Base-by-base conservation (phyloP, 1,140 invertebrate genomes). In the Ceratina japonica region DNA sequence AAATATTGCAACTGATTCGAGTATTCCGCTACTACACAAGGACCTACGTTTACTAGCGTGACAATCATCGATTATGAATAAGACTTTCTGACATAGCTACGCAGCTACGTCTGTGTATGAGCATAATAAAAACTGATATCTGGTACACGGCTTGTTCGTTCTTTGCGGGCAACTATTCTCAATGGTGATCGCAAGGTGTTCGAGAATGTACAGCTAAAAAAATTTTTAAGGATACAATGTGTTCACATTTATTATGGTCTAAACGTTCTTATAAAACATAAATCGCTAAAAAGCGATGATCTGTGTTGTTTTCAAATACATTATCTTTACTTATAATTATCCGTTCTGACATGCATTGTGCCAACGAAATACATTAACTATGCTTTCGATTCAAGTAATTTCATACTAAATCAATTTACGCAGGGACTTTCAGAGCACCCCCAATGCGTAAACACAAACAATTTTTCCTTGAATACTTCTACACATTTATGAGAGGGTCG, bases 201-300 rank as follows among this genome's bases (percentile, higher is more conserved):
- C 56, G 59, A 56, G 22, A n/a, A n/a, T 75, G n/a, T 71, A 81
- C 18, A 72, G 56, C 52, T 81, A 73, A 72, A 79, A 81, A 65
- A 83, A 87, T 73, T 74, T 44, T 84, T 83, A 84, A 80, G 72
- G 84, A 80, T 83, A 85, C 84, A 84, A 73, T 76, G 76, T 66
- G 63, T 80, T 84, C 58, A 84, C 78, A 80, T 86, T 88, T 87
- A 88, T 82, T 82, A 86, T 82, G 79, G 56, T 81, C 80, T 87
- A 86, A 65, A 84, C 72, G 79, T 81, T 78, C 69, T 86, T 87
- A 87, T 86, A 87, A 87, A 87, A 86, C 80, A 87, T 86, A 85
- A 87, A 86, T 86, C 80, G 83, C 83, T 85, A 87, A 64, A 44
- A 75, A 85, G 76, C 75, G 75, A 81, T 74, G 44, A 84, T 78